Conservation (phyloP, 1,140 invertebrate species). For the Zaprionus camerounensis region DNA sequence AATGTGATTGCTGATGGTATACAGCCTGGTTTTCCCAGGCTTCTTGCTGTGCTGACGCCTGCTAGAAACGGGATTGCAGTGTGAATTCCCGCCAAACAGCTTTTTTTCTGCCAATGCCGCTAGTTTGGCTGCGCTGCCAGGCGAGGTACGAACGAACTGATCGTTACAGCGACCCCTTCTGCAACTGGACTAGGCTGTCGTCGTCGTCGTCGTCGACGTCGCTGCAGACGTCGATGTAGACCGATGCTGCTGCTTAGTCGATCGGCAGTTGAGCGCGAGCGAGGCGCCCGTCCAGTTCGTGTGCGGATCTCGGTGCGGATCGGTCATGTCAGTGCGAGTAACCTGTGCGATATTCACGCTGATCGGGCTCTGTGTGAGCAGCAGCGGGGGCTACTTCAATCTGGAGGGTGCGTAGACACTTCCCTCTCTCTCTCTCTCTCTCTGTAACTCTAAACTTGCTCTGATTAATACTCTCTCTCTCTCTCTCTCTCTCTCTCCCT, state of each 20-base stretch:
- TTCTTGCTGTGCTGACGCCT: neutral
- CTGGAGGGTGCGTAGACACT: slow-evolving; percentile 56
- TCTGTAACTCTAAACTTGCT: neutral
- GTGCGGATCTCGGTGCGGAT: slow-evolving; percentile 10
- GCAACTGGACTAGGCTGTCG: neutral
- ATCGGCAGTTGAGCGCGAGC: slow-evolving; percentile 44
- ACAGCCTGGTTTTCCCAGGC: neutral
- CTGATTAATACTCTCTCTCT: neutral
- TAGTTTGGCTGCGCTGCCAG: neutral
- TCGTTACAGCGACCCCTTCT: neutral
- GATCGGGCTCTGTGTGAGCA: slow-evolving; percentile 39
- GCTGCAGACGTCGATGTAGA: neutral
- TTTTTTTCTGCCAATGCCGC: neutral
- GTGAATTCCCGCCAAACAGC: slow-evolving; percentile 1
- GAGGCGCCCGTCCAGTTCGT: slow-evolving; percentile 32
- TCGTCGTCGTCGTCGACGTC: neutral
- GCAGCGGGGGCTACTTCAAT: slow-evolving; percentile 48
- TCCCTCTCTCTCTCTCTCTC: neutral
- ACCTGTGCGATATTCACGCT: slow-evolving; percentile 17
- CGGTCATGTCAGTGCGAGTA: slow-evolving; percentile 46
- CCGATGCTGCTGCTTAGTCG: neutral
- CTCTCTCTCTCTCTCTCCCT: neutral
- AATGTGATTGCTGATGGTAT: neutral
- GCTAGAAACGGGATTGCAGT: neutral
- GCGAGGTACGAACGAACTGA: neutral